These are phyloP conservation scores for Pterophyllum scalare DNA, from an alignment of 2,113 vertebrate species.

Conservation along the genomic window DNA sequence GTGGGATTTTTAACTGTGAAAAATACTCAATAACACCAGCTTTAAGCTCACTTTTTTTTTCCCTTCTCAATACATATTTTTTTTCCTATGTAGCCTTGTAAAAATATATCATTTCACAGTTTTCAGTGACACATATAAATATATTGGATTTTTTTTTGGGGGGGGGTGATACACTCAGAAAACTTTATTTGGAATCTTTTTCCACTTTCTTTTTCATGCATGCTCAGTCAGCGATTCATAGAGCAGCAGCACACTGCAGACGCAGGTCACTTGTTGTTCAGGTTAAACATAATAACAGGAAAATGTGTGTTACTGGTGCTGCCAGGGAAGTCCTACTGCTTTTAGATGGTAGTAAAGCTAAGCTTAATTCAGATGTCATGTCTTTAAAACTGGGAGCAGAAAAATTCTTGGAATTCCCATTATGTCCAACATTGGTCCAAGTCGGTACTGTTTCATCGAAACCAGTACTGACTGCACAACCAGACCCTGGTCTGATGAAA, in stretches of 20 bases:
- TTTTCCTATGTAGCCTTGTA: too few relatives aligned
- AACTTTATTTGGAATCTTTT: too few relatives aligned
- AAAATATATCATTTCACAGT: neutral
- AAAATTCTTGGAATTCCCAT: neutral
- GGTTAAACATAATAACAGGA: neutral
- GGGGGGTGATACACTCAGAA: too few relatives aligned
- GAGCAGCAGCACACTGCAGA: neutral
- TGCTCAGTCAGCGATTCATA: fast-evolving
- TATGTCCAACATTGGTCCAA: too few relatives aligned
- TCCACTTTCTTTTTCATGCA: too few relatives aligned
- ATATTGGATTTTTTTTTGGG: neutral
- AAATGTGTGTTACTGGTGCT: neutral
- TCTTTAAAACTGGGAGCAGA: neutral
- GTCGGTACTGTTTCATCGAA: too few relatives aligned
- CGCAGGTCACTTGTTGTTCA: neutral
- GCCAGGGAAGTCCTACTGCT: neutral
- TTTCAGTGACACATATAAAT: neutral
- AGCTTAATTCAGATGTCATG: neutral
- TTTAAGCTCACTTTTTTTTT: too few relatives aligned
- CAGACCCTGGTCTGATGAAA: neutral
- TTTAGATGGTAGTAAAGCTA: neutral
- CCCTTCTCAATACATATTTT: neutral
- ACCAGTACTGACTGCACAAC: neutral
- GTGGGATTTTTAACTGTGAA: neutral
- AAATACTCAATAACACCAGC: too few relatives aligned